Conservation (phyloP, 2,888 invertebrate species). For the Ariolimax columbianus region DNA sequence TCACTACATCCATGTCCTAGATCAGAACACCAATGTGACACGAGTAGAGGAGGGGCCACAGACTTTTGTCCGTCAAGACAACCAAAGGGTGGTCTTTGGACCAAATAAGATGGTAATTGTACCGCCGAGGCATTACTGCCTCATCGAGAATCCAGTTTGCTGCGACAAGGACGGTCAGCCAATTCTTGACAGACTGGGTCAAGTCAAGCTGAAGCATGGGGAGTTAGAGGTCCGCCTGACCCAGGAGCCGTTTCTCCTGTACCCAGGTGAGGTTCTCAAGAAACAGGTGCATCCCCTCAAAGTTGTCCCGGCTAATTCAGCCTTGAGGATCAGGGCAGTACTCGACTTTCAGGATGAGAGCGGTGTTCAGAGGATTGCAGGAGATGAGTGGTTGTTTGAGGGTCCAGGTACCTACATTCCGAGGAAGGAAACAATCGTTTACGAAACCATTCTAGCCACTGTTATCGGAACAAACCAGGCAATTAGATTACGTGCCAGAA, state of each 20-base stretch:
- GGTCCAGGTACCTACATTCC: slow-evolving; percentile 80
- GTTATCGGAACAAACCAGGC: slow-evolving; percentile 80
- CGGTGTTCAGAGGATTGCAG: slow-evolving; percentile 76
- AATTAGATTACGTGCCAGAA: slow-evolving; percentile 78
- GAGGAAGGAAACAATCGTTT: slow-evolving; percentile 79
- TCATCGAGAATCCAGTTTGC: slow-evolving; percentile 79
- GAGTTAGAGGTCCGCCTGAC: slow-evolving; percentile 80
- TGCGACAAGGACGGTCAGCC: slow-evolving; percentile 74
- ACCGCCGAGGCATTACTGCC: slow-evolving; percentile 80
- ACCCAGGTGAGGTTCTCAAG: slow-evolving; percentile 79
- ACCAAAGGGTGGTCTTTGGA: slow-evolving; percentile 79
- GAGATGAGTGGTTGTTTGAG: slow-evolving; percentile 81
- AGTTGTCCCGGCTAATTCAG: slow-evolving; percentile 79
- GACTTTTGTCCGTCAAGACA: slow-evolving; percentile 79
- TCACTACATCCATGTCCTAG: slow-evolving; percentile 79
- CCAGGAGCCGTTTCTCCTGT: slow-evolving; percentile 80
- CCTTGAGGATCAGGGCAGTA: slow-evolving; percentile 78
- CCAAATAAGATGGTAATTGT: slow-evolving; percentile 80
- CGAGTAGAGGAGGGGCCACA: slow-evolving; percentile 78
- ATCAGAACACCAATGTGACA: slow-evolving; percentile 79
- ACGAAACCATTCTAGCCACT: slow-evolving; percentile 78
- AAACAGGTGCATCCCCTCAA: slow-evolving; percentile 75
- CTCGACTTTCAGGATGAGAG: slow-evolving; percentile 74
- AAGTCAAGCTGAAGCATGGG: slow-evolving; percentile 78
- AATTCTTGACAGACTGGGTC: slow-evolving; percentile 76